A percentile compares a stretch with the other conserved stretches of the same genome.
These are phyloP conservation scores for Orchesella cincta DNA, from an alignment of 1,140 invertebrate species.

Conservation along the genomic window DNA sequence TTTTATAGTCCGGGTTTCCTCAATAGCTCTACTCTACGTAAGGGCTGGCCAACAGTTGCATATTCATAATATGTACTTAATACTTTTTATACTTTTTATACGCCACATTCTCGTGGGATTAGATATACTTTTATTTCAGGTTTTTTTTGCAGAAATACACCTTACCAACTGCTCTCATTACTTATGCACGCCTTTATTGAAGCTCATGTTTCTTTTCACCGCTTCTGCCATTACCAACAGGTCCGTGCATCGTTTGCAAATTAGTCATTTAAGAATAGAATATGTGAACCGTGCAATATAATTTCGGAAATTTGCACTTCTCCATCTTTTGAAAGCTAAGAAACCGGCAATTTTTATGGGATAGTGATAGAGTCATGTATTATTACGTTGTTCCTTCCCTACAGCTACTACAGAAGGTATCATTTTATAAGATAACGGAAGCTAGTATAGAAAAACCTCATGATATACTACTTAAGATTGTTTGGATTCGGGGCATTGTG, in stretches of 20 bases:
- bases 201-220: slow-evolving; percentile 18
- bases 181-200: slow-evolving; percentile 19
- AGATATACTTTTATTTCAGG: background rate
- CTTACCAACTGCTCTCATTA: background rate
- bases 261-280: slow-evolving; percentile 17
- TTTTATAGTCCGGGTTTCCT: slow-evolving; percentile 21
- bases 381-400: no score
- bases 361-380: no score
- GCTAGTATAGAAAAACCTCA: no score
- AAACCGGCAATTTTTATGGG: no score
- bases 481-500: no score
- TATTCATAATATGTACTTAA: no score
- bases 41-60: no score
- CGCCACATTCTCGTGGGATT: background rate
- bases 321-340: background rate
- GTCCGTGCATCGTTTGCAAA: slow-evolving; percentile 25
- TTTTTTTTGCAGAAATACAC: background rate
- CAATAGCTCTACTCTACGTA: no score
- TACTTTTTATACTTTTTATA: no score
- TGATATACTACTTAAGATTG: no score
- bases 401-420: no score
- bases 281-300: slow-evolving; percentile 15
- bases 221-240: background rate
- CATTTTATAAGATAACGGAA: no score
- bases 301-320: slow-evolving; percentile 19